Evolutionary conservation across 2,113 vertebrate species (phyloP).

Genomic region (Megaptera novaeangliae): DNA sequence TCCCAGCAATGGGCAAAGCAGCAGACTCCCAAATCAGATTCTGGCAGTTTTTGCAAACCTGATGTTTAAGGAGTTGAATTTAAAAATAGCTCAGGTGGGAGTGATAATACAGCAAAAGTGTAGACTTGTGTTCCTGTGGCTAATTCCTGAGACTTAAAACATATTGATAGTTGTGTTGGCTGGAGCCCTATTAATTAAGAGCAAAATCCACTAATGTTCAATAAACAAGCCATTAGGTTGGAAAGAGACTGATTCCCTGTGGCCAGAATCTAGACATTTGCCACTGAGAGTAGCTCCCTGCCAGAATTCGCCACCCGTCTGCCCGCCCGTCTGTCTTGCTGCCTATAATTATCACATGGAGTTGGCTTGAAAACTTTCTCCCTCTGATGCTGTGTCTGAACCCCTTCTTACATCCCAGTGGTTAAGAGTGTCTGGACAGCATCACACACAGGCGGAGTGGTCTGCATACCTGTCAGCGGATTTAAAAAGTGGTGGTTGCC

Average conservation of each 20-base stretch:
- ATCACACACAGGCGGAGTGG: fast-evolving
- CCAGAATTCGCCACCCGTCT: background rate
- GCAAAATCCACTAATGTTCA: background rate
- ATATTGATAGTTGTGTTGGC: background rate
- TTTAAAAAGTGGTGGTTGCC: background rate
- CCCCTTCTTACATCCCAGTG: background rate
- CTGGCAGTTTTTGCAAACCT: background rate
- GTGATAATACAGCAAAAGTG: background rate
- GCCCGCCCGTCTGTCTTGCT: fast-evolving
- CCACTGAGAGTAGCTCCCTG: background rate
- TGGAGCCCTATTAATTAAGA: background rate
- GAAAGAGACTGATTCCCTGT: background rate
- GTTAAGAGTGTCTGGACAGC: fast-evolving
- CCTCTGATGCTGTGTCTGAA: background rate
- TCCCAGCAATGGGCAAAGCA: background rate
- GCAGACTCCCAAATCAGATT: background rate
- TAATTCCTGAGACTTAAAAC: background rate
- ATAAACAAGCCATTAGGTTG: background rate
- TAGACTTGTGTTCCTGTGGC: background rate
- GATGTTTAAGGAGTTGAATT: background rate
- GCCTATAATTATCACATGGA: background rate
- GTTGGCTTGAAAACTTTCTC: background rate
- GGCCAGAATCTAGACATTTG: background rate
- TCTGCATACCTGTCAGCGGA: fast-evolving
- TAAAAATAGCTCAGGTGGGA: background rate